These are phyloP conservation scores for Leptinotarsa undecemlineata DNA, from an alignment of 1,140 invertebrate genomes.

Conservation along the genomic window DNA sequence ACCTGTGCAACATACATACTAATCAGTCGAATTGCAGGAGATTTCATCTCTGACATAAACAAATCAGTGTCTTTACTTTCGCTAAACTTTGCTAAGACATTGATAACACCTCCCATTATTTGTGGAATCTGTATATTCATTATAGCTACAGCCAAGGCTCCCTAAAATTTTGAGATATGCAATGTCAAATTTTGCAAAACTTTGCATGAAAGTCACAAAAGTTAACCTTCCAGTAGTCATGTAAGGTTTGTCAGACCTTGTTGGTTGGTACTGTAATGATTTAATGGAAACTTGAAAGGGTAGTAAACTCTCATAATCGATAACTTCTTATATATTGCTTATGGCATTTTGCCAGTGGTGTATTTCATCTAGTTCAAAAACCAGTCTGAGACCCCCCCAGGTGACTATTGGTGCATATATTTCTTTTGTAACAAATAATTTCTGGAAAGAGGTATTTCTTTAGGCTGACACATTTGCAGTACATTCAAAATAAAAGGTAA, in stretches of 20 bases:
- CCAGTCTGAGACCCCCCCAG: no score
- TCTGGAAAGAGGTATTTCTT: no score
- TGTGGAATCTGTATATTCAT: conserved; percentile 83
- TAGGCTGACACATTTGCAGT: no score
- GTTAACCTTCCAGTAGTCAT: background rate
- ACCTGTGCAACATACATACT: conserved; percentile 73
- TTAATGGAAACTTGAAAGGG: background rate
- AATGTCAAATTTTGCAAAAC: background rate
- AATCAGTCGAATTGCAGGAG: conserved; percentile 69
- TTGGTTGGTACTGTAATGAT: no score
- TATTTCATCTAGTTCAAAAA: no score
- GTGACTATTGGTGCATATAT: no score
- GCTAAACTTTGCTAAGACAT: conserved; percentile 67
- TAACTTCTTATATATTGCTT: no score
- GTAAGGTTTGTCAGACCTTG: background rate
- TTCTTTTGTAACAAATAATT: no score
- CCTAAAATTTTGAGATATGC: conserved; percentile 60
- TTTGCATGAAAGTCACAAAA: background rate
- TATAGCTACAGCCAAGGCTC: conserved; percentile 76
- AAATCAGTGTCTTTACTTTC: conserved; percentile 53
- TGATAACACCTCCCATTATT: conserved; percentile 75
- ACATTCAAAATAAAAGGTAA: no score
- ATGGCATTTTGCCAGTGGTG: no score
- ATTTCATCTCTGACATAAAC: conserved; percentile 67
- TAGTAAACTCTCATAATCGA: background rate